A percentile compares a stretch with the other conserved stretches of the same genome.
Conservation (phyloP, 2,888 invertebrate species). For the Zaprionus lineosus region DNA sequence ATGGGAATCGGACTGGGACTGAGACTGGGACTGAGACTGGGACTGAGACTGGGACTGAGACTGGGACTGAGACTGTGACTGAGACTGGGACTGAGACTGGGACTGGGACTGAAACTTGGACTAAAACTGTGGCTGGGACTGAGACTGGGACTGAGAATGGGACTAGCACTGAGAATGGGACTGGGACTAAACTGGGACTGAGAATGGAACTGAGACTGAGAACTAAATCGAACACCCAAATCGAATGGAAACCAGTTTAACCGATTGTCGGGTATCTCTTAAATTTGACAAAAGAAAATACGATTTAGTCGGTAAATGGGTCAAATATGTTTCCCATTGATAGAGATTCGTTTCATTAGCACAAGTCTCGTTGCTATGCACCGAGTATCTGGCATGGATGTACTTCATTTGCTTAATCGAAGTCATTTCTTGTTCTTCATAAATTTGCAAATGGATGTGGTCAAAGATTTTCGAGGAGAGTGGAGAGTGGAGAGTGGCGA, state of each 20-base stretch:
- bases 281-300: constrained; percentile 39
- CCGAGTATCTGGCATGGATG: constrained; percentile 11
- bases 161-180: no score
- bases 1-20: no score
- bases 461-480: not conserved
- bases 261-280: constrained; percentile 13
- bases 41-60: no score
- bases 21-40: no score
- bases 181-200: no score
- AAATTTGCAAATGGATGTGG: constrained; percentile 28
- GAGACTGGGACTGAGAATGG: no score
- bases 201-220: no score
- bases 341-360: constrained; percentile 50
- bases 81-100: no score
- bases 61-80: no score
- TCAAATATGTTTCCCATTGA: constrained; percentile 59
- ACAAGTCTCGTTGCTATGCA: constrained; percentile 25
- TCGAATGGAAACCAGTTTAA: constrained; percentile 5
- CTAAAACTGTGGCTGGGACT: no score
- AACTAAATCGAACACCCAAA: constrained; percentile 18
- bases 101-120: no score
- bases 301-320: constrained; percentile 44
- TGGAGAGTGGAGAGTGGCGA: no score
- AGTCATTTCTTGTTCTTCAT: constrained; percentile 4
- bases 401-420: constrained; percentile 13